Base-by-base conservation (phyloP, 2,888 invertebrate genomes). In the Sphecodes monilicornis region DNA sequence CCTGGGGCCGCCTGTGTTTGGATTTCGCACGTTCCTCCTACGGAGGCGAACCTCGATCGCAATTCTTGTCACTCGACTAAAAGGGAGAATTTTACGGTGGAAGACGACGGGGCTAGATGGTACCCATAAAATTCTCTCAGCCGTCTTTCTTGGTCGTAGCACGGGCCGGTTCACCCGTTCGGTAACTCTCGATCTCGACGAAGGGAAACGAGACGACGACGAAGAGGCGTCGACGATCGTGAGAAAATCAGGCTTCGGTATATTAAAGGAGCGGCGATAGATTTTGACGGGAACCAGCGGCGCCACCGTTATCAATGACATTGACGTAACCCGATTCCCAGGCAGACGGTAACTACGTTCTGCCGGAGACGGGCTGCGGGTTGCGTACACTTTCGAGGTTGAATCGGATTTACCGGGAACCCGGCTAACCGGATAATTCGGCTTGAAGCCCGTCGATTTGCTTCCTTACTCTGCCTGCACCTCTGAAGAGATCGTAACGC, bases 251-350 rank as follows among this genome's bases (percentile, higher is more conserved):
- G 69, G 71, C 57, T 66, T 50, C 76, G 60, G 32, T 68, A 74
- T 86, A 82, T 85, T 86, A 86, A 84, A 76, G 71, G 81, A 22
- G 39, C 66, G 74, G 69, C 78, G 88, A 89, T 87, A 77, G 82
- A 86, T 78, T 80, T 77, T 88, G 83, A 89, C 78, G 78, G 77
- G 81, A 66, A 73, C 69, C 80, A 77, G 66, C 76, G 66, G 76
- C 76, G 80, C 69, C 32, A n/a, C 81, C 39, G 86, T 88, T 90
- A 87, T 85, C 90, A 90, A 83, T 90, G 90, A 84, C 85, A 85
- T 90, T 87, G 90, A 90, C 87, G 82, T 90, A 90, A 90, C 90
- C 88, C 78, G 87, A 90, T 90, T 90, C 85, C 69, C 69, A 50
- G 71, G 71, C 79, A 80, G 80, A 76, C 83, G 79, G 76, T 90